These are phyloP conservation scores for Struthio camelus DNA, from an alignment of 2,113 vertebrate genomes.

Conservation along the genomic window DNA sequence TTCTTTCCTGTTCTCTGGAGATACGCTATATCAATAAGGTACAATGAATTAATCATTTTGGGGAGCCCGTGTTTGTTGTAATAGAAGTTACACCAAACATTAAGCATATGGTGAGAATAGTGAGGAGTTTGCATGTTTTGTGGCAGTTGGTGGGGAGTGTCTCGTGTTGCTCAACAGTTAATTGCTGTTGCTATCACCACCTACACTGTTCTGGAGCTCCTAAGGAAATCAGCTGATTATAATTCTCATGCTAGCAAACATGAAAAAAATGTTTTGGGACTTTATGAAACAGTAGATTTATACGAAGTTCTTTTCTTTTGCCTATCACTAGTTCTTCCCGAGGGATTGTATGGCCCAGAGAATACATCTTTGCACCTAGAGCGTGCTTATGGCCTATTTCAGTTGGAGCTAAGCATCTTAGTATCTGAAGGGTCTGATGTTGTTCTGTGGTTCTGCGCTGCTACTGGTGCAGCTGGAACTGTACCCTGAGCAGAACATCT, in stretches of 20 bases:
- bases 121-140: conserved; percentile 25
- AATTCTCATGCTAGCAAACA: conserved; percentile 22
- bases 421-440: not conserved
- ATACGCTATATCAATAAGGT: not conserved
- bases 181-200: conserved; percentile 43
- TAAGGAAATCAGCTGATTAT: not conserved
- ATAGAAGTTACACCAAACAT: not conserved
- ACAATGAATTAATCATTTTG: not conserved
- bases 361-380: not conserved
- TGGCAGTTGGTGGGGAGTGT: conserved; percentile 33
- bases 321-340: not conserved
- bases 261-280: not conserved
- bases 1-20: not conserved
- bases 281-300: not conserved
- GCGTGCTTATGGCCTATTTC: not conserved
- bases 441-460: not conserved
- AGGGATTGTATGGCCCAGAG: not conserved
- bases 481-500: not conserved
- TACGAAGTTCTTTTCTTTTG: not conserved
- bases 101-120: not conserved
- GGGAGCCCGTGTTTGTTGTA: not conserved
- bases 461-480: not conserved
- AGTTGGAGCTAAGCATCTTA: not conserved
- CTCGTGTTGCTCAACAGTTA: conserved; percentile 46
- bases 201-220: conserved; percentile 29